These are phyloP conservation scores for Shinisaurus crocodilurus DNA, from an alignment of 2,113 vertebrate species.

Conservation along the genomic window DNA sequence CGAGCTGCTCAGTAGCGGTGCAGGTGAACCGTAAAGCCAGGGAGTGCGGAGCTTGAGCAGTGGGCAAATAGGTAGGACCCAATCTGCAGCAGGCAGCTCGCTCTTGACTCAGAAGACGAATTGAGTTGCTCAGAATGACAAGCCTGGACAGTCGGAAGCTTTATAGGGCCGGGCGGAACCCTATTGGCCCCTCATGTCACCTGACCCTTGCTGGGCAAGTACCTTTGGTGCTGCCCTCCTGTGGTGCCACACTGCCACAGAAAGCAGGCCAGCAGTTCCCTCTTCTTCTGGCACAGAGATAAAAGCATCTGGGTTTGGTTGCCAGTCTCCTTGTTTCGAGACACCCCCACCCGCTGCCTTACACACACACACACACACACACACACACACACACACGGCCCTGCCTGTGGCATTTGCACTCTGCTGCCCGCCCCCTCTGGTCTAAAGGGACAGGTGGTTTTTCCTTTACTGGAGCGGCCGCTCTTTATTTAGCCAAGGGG, in stretches of 20 bases:
- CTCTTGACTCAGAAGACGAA: neutral
- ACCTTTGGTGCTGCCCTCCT: neutral
- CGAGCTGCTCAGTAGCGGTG: neutral
- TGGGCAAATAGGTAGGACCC: neutral
- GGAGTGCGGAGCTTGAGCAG: neutral
- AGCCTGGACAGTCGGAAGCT: neutral
- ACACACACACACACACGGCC: neutral
- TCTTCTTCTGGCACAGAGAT: neutral
- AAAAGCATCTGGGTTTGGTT: neutral
- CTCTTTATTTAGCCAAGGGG: slow-evolving; percentile 17
- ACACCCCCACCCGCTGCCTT: neutral
- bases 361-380: neutral
- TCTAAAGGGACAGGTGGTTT: slow-evolving; percentile 38
- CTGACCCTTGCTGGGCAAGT: neutral
- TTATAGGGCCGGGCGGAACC: neutral
- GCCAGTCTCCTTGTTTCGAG: too few relatives aligned
- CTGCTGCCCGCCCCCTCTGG: slow-evolving; percentile 21
- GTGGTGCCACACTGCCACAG: neutral
- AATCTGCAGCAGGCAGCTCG: neutral
- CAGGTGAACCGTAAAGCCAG: neutral
- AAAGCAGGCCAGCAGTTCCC: neutral
- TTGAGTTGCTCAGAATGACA: neutral
- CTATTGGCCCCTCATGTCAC: neutral
- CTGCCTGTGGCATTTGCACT: rapidly evolving
- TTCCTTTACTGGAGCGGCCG: slow-evolving; percentile 44